Evolutionary conservation across 2,888 invertebrate species (phyloP).

Genomic region (Sinodicranocentrus sp.): DNA sequence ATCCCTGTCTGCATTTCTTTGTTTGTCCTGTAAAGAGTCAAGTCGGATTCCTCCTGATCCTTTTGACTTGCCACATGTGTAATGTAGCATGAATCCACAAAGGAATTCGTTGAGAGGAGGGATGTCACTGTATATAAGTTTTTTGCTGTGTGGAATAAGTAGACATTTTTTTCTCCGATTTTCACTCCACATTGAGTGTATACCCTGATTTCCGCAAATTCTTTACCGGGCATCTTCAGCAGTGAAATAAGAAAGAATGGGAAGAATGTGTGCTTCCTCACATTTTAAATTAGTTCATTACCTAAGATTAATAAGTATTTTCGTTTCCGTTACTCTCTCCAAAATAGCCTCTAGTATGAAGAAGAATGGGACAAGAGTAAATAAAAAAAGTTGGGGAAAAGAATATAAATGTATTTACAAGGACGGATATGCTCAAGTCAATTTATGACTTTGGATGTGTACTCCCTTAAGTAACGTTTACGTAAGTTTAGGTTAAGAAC

Average conservation of each 20-base stretch:
- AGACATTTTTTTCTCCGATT: not conserved
- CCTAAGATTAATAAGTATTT: slow-evolving; percentile 36
- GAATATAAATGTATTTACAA: not conserved
- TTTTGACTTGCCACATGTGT: slow-evolving; percentile 61
- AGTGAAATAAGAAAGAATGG: not conserved
- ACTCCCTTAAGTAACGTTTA: slow-evolving; percentile 31
- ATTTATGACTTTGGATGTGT: slow-evolving; percentile 31
- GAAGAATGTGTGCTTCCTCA: not conserved
- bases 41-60: slow-evolving; percentile 23
- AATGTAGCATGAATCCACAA: slow-evolving; percentile 62
- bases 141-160: not conserved
- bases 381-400: not conserved
- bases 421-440: slow-evolving; percentile 26
- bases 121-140: slow-evolving; percentile 22
- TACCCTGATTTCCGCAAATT: slow-evolving; percentile 4
- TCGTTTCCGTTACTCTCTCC: slow-evolving; percentile 7
- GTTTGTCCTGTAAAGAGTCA: slow-evolving; percentile 33
- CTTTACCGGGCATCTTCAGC: not conserved
- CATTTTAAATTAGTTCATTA: slow-evolving; percentile 37
- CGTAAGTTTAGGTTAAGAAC: not conserved
- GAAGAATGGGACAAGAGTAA: not conserved
- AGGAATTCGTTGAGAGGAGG: slow-evolving; percentile 36
- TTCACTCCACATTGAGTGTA: not conserved
- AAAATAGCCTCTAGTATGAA: not conserved
- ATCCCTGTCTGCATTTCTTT: slow-evolving; percentile 28